Evolutionary conservation across 2,797 vertebrate genomes (phyloP).

Genomic region (Rhinoraja longicauda): DNA sequence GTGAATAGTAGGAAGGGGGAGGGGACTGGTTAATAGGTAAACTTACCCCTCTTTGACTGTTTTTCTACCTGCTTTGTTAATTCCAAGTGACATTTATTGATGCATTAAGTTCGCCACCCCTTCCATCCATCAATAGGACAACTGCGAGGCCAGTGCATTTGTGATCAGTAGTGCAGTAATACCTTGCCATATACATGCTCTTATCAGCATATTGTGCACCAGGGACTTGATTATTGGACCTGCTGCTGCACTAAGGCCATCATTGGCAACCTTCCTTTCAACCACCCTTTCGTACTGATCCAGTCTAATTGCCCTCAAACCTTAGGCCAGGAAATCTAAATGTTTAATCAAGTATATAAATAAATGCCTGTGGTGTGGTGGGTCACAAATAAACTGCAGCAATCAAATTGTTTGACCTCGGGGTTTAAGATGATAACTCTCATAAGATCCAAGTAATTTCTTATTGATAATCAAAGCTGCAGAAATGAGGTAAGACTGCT

Average conservation of each 20-base stretch:
- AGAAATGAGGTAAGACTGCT: background rate
- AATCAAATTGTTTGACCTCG: conserved; percentile 30
- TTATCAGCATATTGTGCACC: conserved; percentile 41
- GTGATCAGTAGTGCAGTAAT: conserved; percentile 42
- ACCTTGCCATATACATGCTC: conserved; percentile 43
- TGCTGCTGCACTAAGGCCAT: conserved; percentile 46
- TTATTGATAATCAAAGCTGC: conserved; percentile 23
- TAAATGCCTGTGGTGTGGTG: conserved; percentile 44
- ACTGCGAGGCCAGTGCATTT: conserved; percentile 28
- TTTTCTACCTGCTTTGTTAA: conserved; percentile 54
- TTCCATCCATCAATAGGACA: conserved; percentile 48
- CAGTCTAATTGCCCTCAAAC: conserved; percentile 38
- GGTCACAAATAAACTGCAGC: background rate
- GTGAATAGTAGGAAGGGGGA: conserved; percentile 49
- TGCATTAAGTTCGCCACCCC: conserved; percentile 49
- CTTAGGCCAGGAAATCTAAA: background rate
- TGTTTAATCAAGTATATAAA: conserved; percentile 40
- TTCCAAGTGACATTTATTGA: conserved; percentile 59
- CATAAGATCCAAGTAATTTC: background rate
- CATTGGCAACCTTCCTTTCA: conserved; percentile 39
- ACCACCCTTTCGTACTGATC: conserved; percentile 23
- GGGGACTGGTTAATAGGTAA: conserved; percentile 50
- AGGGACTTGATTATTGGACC: conserved; percentile 48
- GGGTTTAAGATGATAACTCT: background rate
- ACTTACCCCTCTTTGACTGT: conserved; percentile 51